Conservation (phyloP, 2,797 vertebrate species). For the Mionectes olivaceus region DNA sequence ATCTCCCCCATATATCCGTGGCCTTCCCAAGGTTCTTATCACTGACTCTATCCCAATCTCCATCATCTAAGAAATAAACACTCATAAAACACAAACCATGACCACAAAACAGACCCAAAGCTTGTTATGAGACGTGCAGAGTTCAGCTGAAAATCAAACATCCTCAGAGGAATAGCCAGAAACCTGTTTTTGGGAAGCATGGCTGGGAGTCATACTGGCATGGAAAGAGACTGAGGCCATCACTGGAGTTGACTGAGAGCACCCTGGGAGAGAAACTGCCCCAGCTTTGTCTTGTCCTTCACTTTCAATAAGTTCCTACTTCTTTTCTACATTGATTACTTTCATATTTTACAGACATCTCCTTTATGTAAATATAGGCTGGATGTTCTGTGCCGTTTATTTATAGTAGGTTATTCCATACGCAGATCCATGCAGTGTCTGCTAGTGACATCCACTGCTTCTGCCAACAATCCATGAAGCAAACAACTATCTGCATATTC, state of each 20-base stretch:
- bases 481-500: conserved; percentile 31
- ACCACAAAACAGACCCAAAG: not conserved
- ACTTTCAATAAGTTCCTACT: not conserved
- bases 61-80: not conserved
- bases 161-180: not conserved
- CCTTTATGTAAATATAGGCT: not conserved
- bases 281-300: not conserved
- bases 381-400: not conserved
- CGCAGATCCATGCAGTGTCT: not conserved
- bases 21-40: not conserved
- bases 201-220: not conserved
- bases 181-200: not conserved
- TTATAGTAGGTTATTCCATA: conserved; percentile 10
- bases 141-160: not conserved
- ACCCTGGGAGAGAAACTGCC: not conserved
- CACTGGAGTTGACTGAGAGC: not conserved
- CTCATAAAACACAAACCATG: not conserved
- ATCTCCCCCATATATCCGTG: not conserved
- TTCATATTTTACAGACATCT: conserved; percentile 1
- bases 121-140: not conserved
- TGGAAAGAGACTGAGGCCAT: not conserved
- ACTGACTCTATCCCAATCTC: not conserved
- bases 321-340: conserved; percentile 6
- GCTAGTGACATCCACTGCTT: conserved; percentile 13
- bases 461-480: conserved; percentile 24